Evolutionary conservation across 1,140 invertebrate species (phyloP).

Genomic region (Eriosoma lanigerum): DNA sequence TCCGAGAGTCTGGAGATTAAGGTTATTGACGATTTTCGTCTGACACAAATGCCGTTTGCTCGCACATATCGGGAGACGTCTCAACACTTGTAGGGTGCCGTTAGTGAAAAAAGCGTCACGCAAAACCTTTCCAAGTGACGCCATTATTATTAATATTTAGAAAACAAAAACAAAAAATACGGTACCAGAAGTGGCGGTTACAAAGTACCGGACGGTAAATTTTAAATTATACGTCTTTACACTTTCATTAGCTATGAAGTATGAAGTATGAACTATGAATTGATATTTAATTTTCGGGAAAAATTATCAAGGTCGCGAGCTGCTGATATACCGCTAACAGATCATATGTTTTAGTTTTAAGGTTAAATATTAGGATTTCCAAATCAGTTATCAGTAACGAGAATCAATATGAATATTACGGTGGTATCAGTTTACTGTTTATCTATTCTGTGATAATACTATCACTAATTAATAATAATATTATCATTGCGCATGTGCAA

Average conservation of each 20-base stretch:
- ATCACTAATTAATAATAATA: too few species aligned
- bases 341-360: conserved; percentile 4
- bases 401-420: too few species aligned
- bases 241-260: too few species aligned
- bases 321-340: conserved; percentile 1
- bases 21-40: conserved; percentile 6
- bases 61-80: background rate
- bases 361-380: too few species aligned
- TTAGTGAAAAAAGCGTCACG: conserved; percentile 8
- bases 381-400: too few species aligned
- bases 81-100: background rate
- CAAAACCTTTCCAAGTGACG: conserved; percentile 25
- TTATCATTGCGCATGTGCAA: too few species aligned
- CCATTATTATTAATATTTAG: background rate
- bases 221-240: too few species aligned
- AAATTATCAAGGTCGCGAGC: background rate
- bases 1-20: conserved; percentile 14
- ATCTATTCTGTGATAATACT: too few species aligned
- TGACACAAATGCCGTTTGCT: conserved; percentile 19
- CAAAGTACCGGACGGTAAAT: too few species aligned
- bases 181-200: too few species aligned
- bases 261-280: too few species aligned
- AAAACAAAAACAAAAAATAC: background rate
- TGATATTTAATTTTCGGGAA: background rate
- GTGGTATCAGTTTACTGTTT: too few species aligned